Evolutionary conservation across 2,797 vertebrate genomes (phyloP).

Genomic region (Phalloptychus januarius): DNA sequence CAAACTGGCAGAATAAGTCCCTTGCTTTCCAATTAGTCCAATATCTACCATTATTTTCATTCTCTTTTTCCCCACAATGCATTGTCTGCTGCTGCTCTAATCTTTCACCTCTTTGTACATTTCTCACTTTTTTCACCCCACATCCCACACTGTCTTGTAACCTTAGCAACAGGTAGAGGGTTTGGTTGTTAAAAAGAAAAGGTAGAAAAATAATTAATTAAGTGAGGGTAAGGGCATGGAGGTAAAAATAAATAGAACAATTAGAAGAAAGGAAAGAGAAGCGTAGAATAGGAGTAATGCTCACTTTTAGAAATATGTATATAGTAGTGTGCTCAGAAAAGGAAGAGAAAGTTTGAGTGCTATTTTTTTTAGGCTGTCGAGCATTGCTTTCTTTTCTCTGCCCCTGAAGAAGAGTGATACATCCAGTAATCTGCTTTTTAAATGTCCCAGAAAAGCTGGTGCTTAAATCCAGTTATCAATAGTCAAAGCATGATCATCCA

Average conservation of each 20-base stretch:
- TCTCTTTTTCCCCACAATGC: neutral
- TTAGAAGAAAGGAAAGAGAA: neutral
- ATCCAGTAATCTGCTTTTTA: neutral
- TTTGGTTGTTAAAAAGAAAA: slow-evolving; percentile 30
- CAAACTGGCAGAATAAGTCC: neutral
- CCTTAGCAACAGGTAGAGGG: slow-evolving; percentile 56
- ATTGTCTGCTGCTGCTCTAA: neutral
- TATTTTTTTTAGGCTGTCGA: neutral
- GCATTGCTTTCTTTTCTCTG: neutral
- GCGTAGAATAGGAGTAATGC: neutral
- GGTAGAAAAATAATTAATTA: neutral
- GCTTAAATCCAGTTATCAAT: neutral
- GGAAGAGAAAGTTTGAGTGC: slow-evolving; percentile 1
- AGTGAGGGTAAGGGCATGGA: neutral
- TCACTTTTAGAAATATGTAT: neutral
- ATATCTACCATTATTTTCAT: neutral
- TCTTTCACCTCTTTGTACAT: slow-evolving; percentile 9
- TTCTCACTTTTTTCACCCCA: neutral
- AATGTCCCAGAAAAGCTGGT: neutral
- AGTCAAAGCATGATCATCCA: neutral
- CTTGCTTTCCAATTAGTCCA: neutral
- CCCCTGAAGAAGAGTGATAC: neutral
- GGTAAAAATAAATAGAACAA: slow-evolving; percentile 13
- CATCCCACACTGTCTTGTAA: slow-evolving; percentile 45
- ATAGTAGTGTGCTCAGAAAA: neutral